A percentile compares a stretch with the other conserved stretches of the same genome.
phyloP scores from a whole-genome alignment of 2,113 vertebrate genomes.

The Rhodinocichla rosea region DNA sequence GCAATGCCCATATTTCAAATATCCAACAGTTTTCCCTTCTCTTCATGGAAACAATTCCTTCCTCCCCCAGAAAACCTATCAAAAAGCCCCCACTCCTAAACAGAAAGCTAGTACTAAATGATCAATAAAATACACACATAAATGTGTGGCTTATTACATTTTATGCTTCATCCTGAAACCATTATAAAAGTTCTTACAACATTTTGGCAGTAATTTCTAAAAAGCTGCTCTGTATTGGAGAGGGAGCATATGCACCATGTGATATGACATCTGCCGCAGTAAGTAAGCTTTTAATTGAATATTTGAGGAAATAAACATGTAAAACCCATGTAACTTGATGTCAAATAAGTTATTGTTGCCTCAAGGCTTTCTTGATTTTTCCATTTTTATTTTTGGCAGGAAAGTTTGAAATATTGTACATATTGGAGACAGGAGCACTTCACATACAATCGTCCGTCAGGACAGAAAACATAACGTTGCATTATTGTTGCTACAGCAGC shows the following conservation, averaged over 20 bases:
- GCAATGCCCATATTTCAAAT: neutral
- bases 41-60: slow-evolving; percentile 20
- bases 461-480: slow-evolving; percentile 36
- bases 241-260: slow-evolving; percentile 77
- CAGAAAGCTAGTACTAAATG: slow-evolving; percentile 23
- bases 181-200: slow-evolving; percentile 65
- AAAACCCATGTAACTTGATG: slow-evolving; percentile 64
- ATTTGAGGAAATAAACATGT: slow-evolving; percentile 76
- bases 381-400: slow-evolving; percentile 56
- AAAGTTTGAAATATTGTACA: slow-evolving; percentile 41
- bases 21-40: neutral
- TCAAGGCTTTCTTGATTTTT: slow-evolving; percentile 31
- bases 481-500: slow-evolving; percentile 40
- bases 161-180: slow-evolving; percentile 62
- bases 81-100: neutral
- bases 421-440: slow-evolving; percentile 49
- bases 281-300: slow-evolving; percentile 74
- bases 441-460: slow-evolving; percentile 41
- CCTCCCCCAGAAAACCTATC: neutral
- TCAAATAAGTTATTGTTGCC: slow-evolving; percentile 55
- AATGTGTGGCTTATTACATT: slow-evolving; percentile 49
- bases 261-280: slow-evolving; percentile 76
- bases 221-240: slow-evolving; percentile 72
- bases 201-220: slow-evolving; percentile 66
- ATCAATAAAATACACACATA: slow-evolving; percentile 1